phyloP scores from a whole-genome alignment of 2,888 invertebrate species.

The Cynaeus angustus region DNA sequence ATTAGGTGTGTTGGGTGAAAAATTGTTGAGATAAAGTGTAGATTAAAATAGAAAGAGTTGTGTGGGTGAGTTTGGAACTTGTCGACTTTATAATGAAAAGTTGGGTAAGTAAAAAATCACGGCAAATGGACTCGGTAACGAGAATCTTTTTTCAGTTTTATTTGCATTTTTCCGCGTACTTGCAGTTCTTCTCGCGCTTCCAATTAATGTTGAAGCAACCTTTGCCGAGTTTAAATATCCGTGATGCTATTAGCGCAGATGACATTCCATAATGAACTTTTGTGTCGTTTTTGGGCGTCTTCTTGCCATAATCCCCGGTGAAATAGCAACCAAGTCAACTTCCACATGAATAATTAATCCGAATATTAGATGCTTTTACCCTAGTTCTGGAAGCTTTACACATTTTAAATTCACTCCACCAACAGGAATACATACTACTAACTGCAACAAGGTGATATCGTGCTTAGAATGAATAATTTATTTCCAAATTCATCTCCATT shows the following conservation, averaged over 20 bases:
- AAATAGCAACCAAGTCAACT: conserved; percentile 33
- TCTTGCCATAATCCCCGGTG: conserved; percentile 21
- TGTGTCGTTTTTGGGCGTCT: conserved; percentile 7
- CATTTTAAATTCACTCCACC: conserved; percentile 34
- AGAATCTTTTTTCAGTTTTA: too few species aligned
- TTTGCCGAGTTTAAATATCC: too few species aligned
- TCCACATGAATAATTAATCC: conserved; percentile 43
- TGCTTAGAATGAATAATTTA: conserved; percentile 8
- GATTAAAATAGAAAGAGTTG: not conserved
- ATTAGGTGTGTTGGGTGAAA: conserved; percentile 5
- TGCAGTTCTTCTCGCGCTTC: too few species aligned
- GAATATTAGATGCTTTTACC: conserved; percentile 44
- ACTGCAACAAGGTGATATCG: conserved; percentile 20
- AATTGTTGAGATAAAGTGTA: not conserved
- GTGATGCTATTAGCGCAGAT: conserved; percentile 1
- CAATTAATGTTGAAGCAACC: too few species aligned
- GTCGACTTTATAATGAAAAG: too few species aligned
- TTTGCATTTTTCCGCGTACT: too few species aligned
- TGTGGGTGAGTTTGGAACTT: too few species aligned
- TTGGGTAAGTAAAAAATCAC: too few species aligned
- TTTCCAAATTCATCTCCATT: conserved; percentile 3
- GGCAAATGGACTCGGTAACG: too few species aligned
- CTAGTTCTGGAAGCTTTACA: conserved; percentile 27
- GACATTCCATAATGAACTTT: conserved; percentile 8
- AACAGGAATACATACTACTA: not conserved